A percentile compares a stretch with the other conserved stretches of the same genome.
Evolutionary conservation across 2,888 invertebrate genomes (phyloP).

Genomic region (Abrostola tripartita): DNA sequence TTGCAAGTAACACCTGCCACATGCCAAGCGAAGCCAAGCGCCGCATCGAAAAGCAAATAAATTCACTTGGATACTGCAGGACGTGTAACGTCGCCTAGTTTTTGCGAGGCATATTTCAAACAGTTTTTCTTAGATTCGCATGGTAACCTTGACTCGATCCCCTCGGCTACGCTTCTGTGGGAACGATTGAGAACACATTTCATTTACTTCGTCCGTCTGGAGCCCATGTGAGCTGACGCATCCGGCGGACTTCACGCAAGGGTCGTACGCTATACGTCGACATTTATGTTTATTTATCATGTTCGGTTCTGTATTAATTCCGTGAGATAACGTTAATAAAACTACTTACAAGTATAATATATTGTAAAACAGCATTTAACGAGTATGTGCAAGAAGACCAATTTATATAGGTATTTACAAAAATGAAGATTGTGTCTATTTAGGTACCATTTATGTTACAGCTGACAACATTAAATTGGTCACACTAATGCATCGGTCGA

Average conservation of each 20-base stretch:
- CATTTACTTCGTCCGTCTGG: conserved; percentile 80
- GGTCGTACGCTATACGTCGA: conserved; percentile 63
- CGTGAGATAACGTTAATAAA: conserved; percentile 59
- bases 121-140: conserved; percentile 82
- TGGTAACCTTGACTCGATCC: conserved; percentile 83
- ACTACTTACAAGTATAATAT: neutral
- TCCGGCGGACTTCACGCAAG: conserved; percentile 77
- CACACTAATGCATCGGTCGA: no score
- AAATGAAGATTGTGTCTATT: no score
- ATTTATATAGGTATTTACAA: no score
- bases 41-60: conserved; percentile 72
- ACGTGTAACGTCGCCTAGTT: conserved; percentile 75
- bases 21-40: conserved; percentile 67
- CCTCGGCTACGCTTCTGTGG: conserved; percentile 81
- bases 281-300: conserved; percentile 74
- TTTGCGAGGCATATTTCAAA: conserved; percentile 72
- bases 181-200: conserved; percentile 80
- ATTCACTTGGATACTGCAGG: conserved; percentile 73
- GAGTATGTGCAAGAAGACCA: no score
- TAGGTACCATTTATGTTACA: no score
- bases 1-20: conserved; percentile 76
- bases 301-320: conserved; percentile 61
- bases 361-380: no score
- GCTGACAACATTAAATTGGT: no score
- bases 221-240: conserved; percentile 83